Evolutionary conservation across 2,797 vertebrate species (phyloP).

Genomic region (Semaprochilodus insignis): DNA sequence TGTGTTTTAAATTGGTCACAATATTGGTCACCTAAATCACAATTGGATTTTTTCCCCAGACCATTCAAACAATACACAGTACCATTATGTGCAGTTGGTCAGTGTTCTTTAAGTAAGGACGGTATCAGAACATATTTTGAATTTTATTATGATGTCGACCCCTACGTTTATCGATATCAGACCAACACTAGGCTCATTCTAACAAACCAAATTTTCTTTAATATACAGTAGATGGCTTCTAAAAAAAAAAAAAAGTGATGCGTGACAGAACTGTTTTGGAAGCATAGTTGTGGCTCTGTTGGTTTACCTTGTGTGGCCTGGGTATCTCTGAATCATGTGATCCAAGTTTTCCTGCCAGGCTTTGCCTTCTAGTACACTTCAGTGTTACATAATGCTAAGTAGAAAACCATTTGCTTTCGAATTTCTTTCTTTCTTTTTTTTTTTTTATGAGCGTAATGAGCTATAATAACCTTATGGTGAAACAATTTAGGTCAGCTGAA

Average conservation of each 20-base stretch:
- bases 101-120: too few species aligned
- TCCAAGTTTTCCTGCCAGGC: conserved; percentile 27
- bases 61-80: too few species aligned
- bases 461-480: background rate
- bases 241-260: background rate
- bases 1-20: too few species aligned
- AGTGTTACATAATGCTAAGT: conserved; percentile 1
- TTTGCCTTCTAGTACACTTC: conserved; percentile 8
- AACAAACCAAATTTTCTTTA: background rate
- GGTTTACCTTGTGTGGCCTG: conserved; percentile 22
- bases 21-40: too few species aligned
- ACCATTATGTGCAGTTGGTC: too few species aligned
- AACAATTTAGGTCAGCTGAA: background rate
- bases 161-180: too few species aligned
- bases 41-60: too few species aligned
- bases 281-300: background rate
- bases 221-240: background rate
- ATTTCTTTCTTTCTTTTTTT: background rate
- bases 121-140: too few species aligned
- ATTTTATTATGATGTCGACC: too few species aligned
- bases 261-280: background rate
- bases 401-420: conserved; percentile 2
- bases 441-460: background rate
- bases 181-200: background rate
- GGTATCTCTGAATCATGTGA: conserved; percentile 21